Evolutionary conservation across 2,797 vertebrate species (phyloP).

Genomic region (Typhlichthys eigenmanni): DNA sequence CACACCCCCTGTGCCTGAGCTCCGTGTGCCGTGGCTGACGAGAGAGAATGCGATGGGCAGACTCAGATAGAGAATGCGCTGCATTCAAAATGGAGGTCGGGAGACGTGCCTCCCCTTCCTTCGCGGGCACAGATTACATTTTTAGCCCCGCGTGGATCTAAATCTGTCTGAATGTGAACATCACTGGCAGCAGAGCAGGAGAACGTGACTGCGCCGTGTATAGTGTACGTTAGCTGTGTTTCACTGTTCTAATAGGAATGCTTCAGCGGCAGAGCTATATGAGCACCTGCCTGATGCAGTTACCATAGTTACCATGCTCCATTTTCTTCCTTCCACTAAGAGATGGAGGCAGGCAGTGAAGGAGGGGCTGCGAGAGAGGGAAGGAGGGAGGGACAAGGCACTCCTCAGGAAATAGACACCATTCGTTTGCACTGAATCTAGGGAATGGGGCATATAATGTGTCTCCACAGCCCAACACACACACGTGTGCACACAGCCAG

Average conservation of each 20-base stretch:
- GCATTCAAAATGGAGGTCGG: slow-evolving; percentile 16
- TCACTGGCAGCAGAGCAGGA: background rate
- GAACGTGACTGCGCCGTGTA: background rate
- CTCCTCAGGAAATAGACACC: slow-evolving; percentile 51
- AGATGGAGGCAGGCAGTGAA: slow-evolving; percentile 46
- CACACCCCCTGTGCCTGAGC: background rate
- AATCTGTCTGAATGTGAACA: background rate
- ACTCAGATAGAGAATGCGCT: slow-evolving; percentile 19
- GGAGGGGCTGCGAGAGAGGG: slow-evolving; percentile 39
- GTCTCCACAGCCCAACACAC: slow-evolving; percentile 30
- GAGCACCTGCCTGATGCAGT: slow-evolving; percentile 75
- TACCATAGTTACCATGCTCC: slow-evolving; percentile 81
- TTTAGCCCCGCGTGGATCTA: background rate
- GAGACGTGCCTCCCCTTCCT: background rate
- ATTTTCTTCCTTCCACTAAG: slow-evolving; percentile 66
- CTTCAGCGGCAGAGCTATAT: slow-evolving; percentile 25
- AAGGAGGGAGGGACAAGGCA: slow-evolving; percentile 19
- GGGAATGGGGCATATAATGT: slow-evolving; percentile 52
- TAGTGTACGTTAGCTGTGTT: slow-evolving; percentile 2
- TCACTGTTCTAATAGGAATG: slow-evolving; percentile 33
- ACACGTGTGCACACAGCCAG: slow-evolving; percentile 40
- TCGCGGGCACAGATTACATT: background rate
- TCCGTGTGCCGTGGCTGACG: too few relatives aligned
- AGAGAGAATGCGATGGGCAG: slow-evolving; percentile 10
- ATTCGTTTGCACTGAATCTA: slow-evolving; percentile 57